Base-by-base conservation (phyloP, 2,888 invertebrate species). In the Exephanes ischioxanthus region DNA sequence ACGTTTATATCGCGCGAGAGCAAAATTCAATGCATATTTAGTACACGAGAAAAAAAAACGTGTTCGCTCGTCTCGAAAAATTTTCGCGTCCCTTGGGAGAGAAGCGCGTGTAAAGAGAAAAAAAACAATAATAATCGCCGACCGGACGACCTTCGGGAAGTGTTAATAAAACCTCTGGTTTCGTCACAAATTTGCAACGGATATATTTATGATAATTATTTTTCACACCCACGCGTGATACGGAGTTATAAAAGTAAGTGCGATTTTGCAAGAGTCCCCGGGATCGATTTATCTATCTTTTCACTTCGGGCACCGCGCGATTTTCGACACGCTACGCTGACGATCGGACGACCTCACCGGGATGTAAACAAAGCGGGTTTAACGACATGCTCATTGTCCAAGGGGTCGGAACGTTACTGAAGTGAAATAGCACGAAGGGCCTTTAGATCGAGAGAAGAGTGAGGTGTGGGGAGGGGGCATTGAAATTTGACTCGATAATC, bases 341-440 rank as follows among this genome's bases (percentile, higher is more conserved):
- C 83, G 61, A 68, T 61, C 33, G 33, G 55, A 70, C 55, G 73
- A 79, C 73, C 73, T 79, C 73, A 19, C 41, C 45, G 61, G 6
- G 16, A 63, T 48, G 75, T 80, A 85, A 85, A 85, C 82, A 82
- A 80, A 85, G 79, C 85, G 79, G 51, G 71, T 79, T 63, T 79
- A 81, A 85, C 70, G 82, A 82, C 81, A 55, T 53, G 53, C 61
- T 73, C 78, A 53, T 75, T 80, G 77, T 80, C 22, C 22, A 68
- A 58, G 66, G 33, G 48, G 48, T 72, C 79, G 71, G 33, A 19
- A 72, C 63, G 19, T n/a, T 19, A 82, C 70, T 41, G 51, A 81
- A 58, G 76, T 48, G 66, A 55, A 71, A 70, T 63, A 14, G 61
- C 72, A 14, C n/a, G 16, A 72, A 19, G 68, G 22, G 30, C 26